Evolutionary conservation across 2,797 vertebrate species (phyloP).

Genomic region (Hydrophis major): DNA sequence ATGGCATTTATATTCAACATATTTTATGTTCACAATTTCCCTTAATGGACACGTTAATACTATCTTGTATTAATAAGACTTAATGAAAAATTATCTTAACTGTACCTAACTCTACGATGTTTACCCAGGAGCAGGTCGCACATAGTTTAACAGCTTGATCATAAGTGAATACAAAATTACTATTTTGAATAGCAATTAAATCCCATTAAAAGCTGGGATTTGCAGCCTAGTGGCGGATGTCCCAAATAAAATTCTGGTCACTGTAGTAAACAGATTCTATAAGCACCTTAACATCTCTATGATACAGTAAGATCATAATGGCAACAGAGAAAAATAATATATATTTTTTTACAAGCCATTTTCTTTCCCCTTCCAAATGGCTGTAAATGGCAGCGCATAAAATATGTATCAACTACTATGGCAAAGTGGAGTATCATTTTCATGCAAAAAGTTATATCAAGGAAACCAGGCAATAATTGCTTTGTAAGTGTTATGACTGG

Average conservation of each 20-base stretch:
- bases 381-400: not conserved
- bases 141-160: not conserved
- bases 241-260: not conserved
- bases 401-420: not conserved
- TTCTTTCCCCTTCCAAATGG: not conserved
- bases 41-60: not conserved
- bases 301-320: not conserved
- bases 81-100: not conserved
- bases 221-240: not conserved
- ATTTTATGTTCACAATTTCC: not conserved
- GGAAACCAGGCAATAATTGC: not conserved
- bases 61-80: not conserved
- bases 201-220: not conserved
- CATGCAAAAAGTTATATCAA: not conserved
- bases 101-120: not conserved
- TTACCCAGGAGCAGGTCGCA: not conserved
- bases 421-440: not conserved
- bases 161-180: not conserved
- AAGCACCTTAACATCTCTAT: not conserved
- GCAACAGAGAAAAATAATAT: not conserved
- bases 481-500: not conserved
- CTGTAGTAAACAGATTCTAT: not conserved
- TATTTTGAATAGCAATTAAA: not conserved
- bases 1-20: not conserved
- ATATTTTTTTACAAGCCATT: not conserved